Base-by-base conservation (phyloP, 2,888 invertebrate species). In the Agapostemon virescens region DNA sequence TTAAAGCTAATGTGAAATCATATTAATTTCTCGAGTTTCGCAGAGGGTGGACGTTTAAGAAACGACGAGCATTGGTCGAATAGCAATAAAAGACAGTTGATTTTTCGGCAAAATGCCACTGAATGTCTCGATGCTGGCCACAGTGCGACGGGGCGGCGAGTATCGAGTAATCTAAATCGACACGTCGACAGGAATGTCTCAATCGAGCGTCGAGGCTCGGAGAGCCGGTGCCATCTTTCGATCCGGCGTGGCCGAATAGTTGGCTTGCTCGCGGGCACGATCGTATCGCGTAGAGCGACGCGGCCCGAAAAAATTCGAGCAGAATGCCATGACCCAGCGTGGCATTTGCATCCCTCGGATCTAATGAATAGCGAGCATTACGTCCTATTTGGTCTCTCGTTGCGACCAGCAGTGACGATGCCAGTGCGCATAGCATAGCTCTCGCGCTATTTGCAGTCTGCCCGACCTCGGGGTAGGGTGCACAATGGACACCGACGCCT, bases 311-410 rank as follows among this genome's bases (percentile, higher is more conserved):
- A 87, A 82, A 88, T 89, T 87, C 87, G 84, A 83, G 84, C 80
- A 87, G 89, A 90, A 90, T 90, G 85, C 87, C 87, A 86, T 89
- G 90, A 90, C 89, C 89, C 86, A 86, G 85, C 84, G 84, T 87
- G 90, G 90, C 88, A 90, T 90, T 89, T 86, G 90, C 89, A 90
- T 90, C 87, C 85, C 88, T 87, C 83, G 88, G 87, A 89, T 89
- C 89, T 89, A 88, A 90, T 89, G 89, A 91, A 91, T 91, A 88
- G 90, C 89, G 84, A 80, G 89, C 89, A 88, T 90, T 89, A 87
- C 88, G 87, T 89, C 85, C 90, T 88, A 89, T 90, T 90, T 89
- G 90, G 89, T 90, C 58, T 58, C 88, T 90, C 88, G 84, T 89
- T 89, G 88, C 87, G 87, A 89, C 75, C 84, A 86, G 82, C 84